Evolutionary conservation across 2,888 invertebrate species (phyloP).

Genomic region (Drosophila birchii): DNA sequence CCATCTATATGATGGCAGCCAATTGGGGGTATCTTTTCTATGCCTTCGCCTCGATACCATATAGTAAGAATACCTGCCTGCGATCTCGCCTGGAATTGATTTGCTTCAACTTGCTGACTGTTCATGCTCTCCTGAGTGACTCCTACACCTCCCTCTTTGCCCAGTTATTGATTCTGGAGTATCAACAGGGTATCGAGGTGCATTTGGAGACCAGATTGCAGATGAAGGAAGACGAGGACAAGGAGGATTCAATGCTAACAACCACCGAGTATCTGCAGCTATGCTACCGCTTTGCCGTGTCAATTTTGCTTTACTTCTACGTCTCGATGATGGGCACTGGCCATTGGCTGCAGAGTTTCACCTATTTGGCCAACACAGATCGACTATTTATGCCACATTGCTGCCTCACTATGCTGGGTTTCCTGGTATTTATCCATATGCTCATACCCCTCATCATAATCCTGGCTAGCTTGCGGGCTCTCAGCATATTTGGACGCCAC

Average conservation of each 20-base stretch:
- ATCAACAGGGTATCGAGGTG: constrained; percentile 58
- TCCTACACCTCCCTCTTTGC: constrained; percentile 92
- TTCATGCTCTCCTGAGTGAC: constrained; percentile 89
- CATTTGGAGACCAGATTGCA: constrained; percentile 25
- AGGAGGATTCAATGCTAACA: not conserved
- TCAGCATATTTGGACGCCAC: constrained; percentile 55
- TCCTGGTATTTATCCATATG: constrained; percentile 93
- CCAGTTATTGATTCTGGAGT: constrained; percentile 83
- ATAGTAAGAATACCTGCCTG: constrained; percentile 56
- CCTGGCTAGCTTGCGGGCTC: constrained; percentile 70
- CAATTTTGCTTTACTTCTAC: constrained; percentile 89
- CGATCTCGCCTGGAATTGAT: constrained; percentile 86
- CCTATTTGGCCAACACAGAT: constrained; percentile 96
- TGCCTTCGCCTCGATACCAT: constrained; percentile 57
- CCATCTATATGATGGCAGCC: constrained; percentile 85
- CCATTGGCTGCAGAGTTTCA: constrained; percentile 97
- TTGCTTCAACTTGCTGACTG: constrained; percentile 87
- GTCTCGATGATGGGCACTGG: constrained; percentile 97
- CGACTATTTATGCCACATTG: constrained; percentile 95
- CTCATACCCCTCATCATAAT: constrained; percentile 91
- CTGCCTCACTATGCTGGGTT: constrained; percentile 94
- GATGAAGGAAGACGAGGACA: constrained; percentile 15
- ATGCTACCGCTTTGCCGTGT: constrained; percentile 85
- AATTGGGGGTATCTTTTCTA: constrained; percentile 86
- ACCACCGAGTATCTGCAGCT: constrained; percentile 44